A percentile compares a stretch with the other conserved stretches of the same genome.
Evolutionary conservation across 2,113 vertebrate species (phyloP).

Genomic region (Chamaetylas fuelleborni): DNA sequence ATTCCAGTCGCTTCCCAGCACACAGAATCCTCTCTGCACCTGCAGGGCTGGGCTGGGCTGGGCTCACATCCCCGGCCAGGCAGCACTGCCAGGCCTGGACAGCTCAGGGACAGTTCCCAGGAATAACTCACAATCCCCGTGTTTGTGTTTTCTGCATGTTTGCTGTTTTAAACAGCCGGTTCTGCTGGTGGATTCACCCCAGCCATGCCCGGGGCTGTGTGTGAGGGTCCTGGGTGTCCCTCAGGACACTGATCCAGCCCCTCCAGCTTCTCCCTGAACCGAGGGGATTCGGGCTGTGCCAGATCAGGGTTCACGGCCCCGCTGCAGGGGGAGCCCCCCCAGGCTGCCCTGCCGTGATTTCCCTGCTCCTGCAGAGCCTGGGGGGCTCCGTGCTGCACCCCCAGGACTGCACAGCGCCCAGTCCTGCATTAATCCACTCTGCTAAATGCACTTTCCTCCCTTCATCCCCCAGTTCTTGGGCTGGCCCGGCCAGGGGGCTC

Average conservation of each 20-base stretch:
- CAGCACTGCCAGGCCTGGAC: constrained; percentile 10
- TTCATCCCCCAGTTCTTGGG: neutral
- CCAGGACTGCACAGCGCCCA: neutral
- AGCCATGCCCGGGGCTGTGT: rapidly evolving
- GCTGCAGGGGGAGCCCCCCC: neutral
- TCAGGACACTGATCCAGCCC: neutral
- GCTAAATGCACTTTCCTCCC: neutral
- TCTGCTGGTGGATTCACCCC: neutral
- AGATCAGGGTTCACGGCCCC: neutral
- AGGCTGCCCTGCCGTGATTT: neutral
- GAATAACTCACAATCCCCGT: rapidly evolving
- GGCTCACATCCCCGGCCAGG: neutral
- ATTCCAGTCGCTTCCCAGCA: neutral
- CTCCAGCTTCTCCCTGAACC: neutral
- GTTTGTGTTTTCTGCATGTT: neutral
- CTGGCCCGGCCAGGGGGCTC: neutral
- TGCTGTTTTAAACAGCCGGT: neutral
- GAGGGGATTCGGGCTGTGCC: neutral
- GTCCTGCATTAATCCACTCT: neutral
- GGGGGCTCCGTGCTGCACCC: neutral
- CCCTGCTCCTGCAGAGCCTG: neutral
- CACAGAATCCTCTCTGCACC: neutral
- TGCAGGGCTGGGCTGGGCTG: neutral
- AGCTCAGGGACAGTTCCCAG: neutral
- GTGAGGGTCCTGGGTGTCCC: neutral